phyloP scores from a whole-genome alignment of 2,797 vertebrate genomes.

The Chaunax sp. region DNA sequence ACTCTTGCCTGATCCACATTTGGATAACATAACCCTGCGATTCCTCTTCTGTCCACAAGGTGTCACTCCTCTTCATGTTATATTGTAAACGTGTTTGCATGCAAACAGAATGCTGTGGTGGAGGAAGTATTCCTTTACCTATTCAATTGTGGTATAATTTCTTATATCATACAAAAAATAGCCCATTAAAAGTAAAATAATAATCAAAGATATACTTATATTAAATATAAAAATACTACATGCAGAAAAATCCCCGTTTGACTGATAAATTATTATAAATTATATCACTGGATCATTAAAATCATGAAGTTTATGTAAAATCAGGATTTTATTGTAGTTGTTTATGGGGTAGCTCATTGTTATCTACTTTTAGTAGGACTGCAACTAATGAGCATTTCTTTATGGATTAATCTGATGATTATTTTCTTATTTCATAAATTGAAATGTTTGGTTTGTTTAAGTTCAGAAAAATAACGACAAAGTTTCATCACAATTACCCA shows the following conservation, averaged over 20 bases:
- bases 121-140: background rate
- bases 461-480: too few species aligned
- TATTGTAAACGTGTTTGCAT: background rate
- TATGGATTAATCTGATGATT: background rate
- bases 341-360: background rate
- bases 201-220: background rate
- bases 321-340: background rate
- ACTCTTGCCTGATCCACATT: constrained; percentile 45
- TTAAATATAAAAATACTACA: background rate
- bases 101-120: background rate
- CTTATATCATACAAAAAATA: too few species aligned
- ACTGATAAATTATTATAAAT: background rate
- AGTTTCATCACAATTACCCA: too few species aligned
- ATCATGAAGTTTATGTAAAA: background rate
- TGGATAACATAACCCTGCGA: constrained; percentile 12
- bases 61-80: constrained; percentile 34
- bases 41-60: constrained; percentile 48
- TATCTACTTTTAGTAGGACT: background rate
- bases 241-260: too few species aligned
- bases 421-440: background rate
- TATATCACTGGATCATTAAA: background rate
- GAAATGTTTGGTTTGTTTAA: too few species aligned
- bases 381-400: too few species aligned
- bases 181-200: too few species aligned
- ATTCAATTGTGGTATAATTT: too few species aligned